phyloP scores from a whole-genome alignment of 2,888 invertebrate species.

The Nematopogon swammerdamellus region DNA sequence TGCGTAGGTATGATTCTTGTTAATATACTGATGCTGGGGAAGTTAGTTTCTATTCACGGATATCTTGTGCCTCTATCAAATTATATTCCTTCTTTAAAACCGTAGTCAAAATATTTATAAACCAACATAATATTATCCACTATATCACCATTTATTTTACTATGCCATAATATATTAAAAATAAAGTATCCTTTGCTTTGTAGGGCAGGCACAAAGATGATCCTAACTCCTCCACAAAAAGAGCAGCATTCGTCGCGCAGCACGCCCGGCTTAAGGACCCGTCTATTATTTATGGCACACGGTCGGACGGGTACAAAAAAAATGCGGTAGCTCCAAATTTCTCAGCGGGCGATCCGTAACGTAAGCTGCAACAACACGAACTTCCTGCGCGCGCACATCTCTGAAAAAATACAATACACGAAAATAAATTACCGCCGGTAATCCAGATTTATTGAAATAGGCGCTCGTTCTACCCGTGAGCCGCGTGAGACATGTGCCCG shows the following conservation, averaged over 20 bases:
- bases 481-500: not conserved
- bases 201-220: not conserved
- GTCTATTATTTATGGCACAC: constrained; percentile 56
- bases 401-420: constrained; percentile 12
- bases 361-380: constrained; percentile 55
- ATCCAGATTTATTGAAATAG: constrained; percentile 52
- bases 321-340: constrained; percentile 50
- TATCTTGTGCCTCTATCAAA: not conserved
- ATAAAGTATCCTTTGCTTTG: not conserved
- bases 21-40: no score
- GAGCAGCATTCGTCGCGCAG: constrained; percentile 55
- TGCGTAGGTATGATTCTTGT: no score
- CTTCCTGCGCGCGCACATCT: constrained; percentile 38
- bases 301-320: constrained; percentile 56
- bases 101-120: not conserved
- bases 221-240: constrained; percentile 36
- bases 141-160: no score
- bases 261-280: constrained; percentile 43
- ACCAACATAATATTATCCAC: not conserved
- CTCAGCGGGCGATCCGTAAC: constrained; percentile 51
- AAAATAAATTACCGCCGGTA: constrained; percentile 20
- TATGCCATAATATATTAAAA: not conserved
- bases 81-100: not conserved
- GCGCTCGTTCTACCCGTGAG: constrained; percentile 10
- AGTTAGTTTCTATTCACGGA: no score